phyloP scores from a whole-genome alignment of 2,797 vertebrate species.

The Netta rufina region DNA sequence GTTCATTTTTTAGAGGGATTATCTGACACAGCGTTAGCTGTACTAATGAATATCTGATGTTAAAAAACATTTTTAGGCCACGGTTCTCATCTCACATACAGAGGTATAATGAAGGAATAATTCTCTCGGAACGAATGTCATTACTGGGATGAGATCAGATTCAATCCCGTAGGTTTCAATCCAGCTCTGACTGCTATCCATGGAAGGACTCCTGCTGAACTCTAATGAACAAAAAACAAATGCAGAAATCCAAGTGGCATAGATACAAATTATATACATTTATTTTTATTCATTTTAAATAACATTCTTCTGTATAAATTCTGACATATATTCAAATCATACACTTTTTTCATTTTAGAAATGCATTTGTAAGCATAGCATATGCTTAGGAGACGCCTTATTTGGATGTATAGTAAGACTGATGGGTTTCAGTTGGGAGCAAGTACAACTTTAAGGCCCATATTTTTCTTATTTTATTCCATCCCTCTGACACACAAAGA shows the following conservation, averaged over 20 bases:
- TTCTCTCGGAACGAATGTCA: constrained; percentile 25
- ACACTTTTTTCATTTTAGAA: constrained; percentile 76
- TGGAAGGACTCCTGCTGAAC: not conserved
- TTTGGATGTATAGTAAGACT: constrained; percentile 68
- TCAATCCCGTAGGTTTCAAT: not conserved
- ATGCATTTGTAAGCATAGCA: constrained; percentile 75
- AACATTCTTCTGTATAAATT: constrained; percentile 85
- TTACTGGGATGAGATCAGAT: constrained; percentile 9
- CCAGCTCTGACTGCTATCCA: not conserved
- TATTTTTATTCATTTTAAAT: constrained; percentile 85
- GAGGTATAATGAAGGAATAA: constrained; percentile 15
- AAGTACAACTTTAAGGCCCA: constrained; percentile 69
- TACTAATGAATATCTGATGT: constrained; percentile 12
- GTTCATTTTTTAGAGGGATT: not conserved
- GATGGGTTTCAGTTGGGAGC: constrained; percentile 62
- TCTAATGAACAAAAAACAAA: constrained; percentile 46
- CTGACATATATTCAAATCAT: constrained; percentile 84
- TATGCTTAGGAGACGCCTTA: constrained; percentile 55
- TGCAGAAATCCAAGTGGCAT: constrained; percentile 62
- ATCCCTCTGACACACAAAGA: constrained; percentile 45
- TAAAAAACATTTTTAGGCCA: not conserved
- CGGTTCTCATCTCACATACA: not conserved
- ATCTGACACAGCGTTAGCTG: not conserved
- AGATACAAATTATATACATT: constrained; percentile 87
- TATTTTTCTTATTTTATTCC: constrained; percentile 65